These are phyloP conservation scores for Meteorus colon DNA, from an alignment of 2,888 invertebrate genomes.

Conservation along the genomic window DNA sequence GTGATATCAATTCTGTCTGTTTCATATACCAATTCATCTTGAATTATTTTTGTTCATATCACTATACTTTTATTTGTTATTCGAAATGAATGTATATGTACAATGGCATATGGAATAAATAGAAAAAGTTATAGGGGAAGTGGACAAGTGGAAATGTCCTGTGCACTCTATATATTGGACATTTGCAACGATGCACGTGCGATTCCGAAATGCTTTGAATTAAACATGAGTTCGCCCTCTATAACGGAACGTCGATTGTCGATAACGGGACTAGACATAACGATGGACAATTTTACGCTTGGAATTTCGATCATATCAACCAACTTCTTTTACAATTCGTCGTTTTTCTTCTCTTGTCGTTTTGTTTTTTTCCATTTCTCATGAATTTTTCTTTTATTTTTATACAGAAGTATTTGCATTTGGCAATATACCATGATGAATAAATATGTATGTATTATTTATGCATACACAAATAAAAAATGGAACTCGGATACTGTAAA, in stretches of 20 bases:
- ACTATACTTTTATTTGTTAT: not conserved
- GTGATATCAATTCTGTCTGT: not conserved
- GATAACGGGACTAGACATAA: constrained; percentile 30
- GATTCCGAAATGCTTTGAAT: constrained; percentile 32
- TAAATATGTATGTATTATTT: too few relatives aligned
- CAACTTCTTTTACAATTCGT: constrained; percentile 1
- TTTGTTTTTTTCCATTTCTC: not conserved
- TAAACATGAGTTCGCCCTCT: constrained; percentile 27
- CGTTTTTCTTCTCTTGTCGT: not conserved
- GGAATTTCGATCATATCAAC: constrained; percentile 21
- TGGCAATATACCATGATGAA: too few relatives aligned
- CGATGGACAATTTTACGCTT: constrained; percentile 24
- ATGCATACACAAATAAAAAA: too few relatives aligned
- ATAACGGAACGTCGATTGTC: constrained; percentile 29
- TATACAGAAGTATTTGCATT: too few relatives aligned
- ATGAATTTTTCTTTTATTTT: not conserved
- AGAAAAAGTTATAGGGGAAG: not conserved
- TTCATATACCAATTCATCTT: not conserved
- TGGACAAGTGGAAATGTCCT: constrained; percentile 23
- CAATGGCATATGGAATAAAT: constrained; percentile 1
- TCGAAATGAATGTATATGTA: not conserved
- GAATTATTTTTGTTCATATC: not conserved
- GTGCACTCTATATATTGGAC: constrained; percentile 10
- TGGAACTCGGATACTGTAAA: too few relatives aligned
- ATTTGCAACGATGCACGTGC: constrained; percentile 30